Evolutionary conservation across 2,888 invertebrate species (phyloP).

Genomic region (Lithophane ornitopus): DNA sequence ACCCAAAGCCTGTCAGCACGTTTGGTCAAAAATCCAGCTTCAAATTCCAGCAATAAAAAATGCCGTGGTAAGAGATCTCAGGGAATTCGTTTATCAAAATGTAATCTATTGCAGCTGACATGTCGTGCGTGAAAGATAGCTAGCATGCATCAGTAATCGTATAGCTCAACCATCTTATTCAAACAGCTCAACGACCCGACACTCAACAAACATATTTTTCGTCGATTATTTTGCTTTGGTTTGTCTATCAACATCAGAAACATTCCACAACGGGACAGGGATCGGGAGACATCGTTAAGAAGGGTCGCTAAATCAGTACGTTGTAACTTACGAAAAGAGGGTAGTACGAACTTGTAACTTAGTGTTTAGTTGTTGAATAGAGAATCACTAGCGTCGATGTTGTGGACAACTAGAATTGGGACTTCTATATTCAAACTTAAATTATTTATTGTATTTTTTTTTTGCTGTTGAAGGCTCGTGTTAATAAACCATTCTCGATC

Average conservation of each 20-base stretch:
- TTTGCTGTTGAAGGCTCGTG: neutral
- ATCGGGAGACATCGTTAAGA: slow-evolving; percentile 27
- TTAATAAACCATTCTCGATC: slow-evolving; percentile 4
- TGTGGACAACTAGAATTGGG: slow-evolving; percentile 63
- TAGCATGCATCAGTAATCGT: neutral
- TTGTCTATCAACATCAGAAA: slow-evolving; percentile 37
- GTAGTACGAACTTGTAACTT: slow-evolving; percentile 45
- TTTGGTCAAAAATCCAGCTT: neutral
- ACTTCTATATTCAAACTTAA: slow-evolving; percentile 37
- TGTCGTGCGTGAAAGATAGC: neutral
- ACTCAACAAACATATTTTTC: neutral
- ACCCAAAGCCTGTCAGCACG: neutral
- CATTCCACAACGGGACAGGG: neutral
- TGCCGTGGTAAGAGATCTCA: neutral
- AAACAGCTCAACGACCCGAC: slow-evolving; percentile 9
- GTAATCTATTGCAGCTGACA: neutral
- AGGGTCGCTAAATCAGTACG: slow-evolving; percentile 26
- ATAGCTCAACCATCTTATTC: neutral
- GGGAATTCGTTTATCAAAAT: neutral
- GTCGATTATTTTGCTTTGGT: neutral
- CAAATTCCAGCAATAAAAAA: neutral
- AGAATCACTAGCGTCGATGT: slow-evolving; percentile 57
- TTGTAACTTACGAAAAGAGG: slow-evolving; percentile 38
- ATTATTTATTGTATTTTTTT: slow-evolving; percentile 30
- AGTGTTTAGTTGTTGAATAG: slow-evolving; percentile 62